These are phyloP conservation scores for Candoia aspera DNA, from an alignment of 2,113 vertebrate genomes.

Conservation along the genomic window DNA sequence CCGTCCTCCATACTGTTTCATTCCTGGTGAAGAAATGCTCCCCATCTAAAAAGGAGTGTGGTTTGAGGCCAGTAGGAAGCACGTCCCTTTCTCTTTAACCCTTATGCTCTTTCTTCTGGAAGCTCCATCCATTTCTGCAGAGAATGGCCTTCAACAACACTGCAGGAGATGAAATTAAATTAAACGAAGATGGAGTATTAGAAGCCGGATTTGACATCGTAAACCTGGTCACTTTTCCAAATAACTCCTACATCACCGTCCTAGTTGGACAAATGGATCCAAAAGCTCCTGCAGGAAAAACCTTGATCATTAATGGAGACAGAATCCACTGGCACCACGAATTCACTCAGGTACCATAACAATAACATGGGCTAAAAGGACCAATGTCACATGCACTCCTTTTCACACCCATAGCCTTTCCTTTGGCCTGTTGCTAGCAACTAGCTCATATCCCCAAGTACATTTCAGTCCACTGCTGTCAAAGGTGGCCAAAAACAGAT, in stretches of 20 bases:
- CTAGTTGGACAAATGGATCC: neutral
- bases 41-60: neutral
- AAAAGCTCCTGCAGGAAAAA: neutral
- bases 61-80: neutral
- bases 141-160: neutral
- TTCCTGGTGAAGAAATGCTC: neutral
- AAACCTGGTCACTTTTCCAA: neutral
- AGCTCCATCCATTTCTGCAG: neutral
- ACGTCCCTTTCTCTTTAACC: neutral
- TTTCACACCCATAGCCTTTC: neutral
- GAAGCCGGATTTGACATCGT: neutral
- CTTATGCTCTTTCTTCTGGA: neutral
- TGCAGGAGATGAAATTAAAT: neutral
- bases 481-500: neutral
- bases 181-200: neutral
- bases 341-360: neutral
- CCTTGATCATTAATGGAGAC: neutral
- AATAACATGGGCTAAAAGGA: neutral
- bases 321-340: neutral
- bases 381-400: neutral
- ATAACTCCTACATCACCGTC: neutral
- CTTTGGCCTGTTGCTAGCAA: too few species aligned
- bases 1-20: neutral
- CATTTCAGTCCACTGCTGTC: neutral
- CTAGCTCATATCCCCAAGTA: neutral